Evolutionary conservation across 1,140 invertebrate genomes (phyloP).

Genomic region (Eumeta japonica): DNA sequence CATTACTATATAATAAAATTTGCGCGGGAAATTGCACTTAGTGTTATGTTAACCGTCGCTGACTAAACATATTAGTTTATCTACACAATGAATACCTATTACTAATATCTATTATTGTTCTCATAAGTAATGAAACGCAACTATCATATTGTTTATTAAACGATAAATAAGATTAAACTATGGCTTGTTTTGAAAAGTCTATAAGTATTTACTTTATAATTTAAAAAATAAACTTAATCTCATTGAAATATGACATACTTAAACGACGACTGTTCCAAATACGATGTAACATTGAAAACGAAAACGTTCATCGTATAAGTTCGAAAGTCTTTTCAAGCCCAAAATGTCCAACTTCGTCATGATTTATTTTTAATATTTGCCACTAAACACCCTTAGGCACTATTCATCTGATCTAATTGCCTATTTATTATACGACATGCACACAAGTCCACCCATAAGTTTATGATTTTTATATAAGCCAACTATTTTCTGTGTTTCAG

Average conservation of each 20-base stretch:
- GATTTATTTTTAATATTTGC: constrained; percentile 1
- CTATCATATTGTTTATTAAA: constrained; percentile 4
- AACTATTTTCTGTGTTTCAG: too few species aligned
- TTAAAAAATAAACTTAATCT: constrained; percentile 7
- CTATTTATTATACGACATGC: neutral
- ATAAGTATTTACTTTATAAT: too few species aligned
- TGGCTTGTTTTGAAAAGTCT: constrained; percentile 5
- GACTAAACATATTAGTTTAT: too few species aligned
- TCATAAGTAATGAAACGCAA: too few species aligned
- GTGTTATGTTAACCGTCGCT: too few species aligned
- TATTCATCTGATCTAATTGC: neutral
- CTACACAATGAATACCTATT: too few species aligned
- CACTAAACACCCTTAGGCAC: constrained; percentile 6
- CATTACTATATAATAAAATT: too few species aligned
- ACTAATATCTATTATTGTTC: constrained; percentile 1
- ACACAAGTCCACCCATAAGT: neutral
- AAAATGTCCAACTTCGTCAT: constrained; percentile 9
- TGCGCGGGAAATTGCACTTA: too few species aligned
- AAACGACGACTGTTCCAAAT: constrained; percentile 9
- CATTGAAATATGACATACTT: constrained; percentile 9
- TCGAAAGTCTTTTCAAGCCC: constrained; percentile 7
- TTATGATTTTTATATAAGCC: neutral
- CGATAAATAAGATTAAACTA: too few species aligned
- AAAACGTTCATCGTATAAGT: constrained; percentile 9
- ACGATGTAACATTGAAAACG: constrained; percentile 9